phyloP scores from a whole-genome alignment of 2,113 vertebrate genomes.

The Macrotus californicus region DNA sequence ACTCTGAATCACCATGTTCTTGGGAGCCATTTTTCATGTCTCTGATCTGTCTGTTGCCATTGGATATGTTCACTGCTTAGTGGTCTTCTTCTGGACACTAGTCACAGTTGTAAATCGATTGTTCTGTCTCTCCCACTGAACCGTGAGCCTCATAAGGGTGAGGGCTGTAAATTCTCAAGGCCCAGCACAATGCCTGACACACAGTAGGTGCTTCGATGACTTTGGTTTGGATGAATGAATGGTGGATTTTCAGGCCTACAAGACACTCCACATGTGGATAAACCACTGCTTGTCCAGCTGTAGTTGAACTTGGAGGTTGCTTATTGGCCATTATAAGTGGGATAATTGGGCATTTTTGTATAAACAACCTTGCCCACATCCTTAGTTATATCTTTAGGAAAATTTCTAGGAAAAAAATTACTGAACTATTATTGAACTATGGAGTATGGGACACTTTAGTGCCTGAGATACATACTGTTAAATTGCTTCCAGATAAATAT shows the following conservation, averaged over 20 bases:
- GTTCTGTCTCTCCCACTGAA: background rate
- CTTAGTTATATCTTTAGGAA: background rate
- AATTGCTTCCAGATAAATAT: background rate
- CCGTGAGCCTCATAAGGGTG: background rate
- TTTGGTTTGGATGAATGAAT: background rate
- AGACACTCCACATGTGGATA: background rate
- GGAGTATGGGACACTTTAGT: background rate
- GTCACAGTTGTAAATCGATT: background rate
- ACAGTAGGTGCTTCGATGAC: background rate
- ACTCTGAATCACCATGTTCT: background rate
- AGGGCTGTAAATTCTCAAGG: background rate
- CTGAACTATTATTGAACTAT: background rate
- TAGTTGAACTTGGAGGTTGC: background rate
- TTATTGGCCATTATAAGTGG: background rate
- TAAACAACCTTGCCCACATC: background rate
- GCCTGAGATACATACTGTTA: background rate
- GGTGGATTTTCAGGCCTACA: background rate
- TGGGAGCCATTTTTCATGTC: background rate
- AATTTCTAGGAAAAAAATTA: background rate
- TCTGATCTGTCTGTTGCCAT: background rate
- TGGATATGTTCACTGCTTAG: background rate
- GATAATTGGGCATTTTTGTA: background rate
- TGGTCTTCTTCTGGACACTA: background rate
- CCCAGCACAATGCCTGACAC: background rate
- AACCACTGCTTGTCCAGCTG: background rate